These are phyloP conservation scores for Chaetodon trifascialis DNA, from an alignment of 2,113 vertebrate species.

Conservation along the genomic window DNA sequence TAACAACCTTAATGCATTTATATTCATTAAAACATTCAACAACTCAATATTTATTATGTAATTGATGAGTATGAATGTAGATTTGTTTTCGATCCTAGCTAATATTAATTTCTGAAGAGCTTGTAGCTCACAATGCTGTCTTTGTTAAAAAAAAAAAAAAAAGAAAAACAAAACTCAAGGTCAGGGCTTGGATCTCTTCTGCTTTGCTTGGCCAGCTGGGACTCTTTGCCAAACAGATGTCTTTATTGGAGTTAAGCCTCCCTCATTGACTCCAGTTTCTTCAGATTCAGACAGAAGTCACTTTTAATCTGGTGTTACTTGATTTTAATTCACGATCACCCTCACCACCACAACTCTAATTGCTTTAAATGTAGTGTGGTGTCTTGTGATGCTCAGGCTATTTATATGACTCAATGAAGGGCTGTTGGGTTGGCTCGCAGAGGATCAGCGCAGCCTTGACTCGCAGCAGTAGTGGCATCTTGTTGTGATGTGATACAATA, in stretches of 20 bases:
- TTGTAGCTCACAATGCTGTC: constrained; percentile 43
- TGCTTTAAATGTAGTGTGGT: neutral
- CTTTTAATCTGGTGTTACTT: constrained; percentile 12
- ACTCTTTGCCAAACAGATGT: constrained; percentile 64
- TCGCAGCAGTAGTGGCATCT: constrained; percentile 21
- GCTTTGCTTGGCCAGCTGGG: constrained; percentile 53
- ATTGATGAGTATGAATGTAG: neutral
- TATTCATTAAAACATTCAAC: neutral
- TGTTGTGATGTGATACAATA: constrained; percentile 51
- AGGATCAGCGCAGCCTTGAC: constrained; percentile 27
- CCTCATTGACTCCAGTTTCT: constrained; percentile 23
- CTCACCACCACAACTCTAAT: neutral
- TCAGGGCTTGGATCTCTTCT: constrained; percentile 40
- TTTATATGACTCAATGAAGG: neutral
- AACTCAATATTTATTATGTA: neutral
- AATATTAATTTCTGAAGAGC: constrained; percentile 5
- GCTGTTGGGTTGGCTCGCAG: constrained; percentile 6
- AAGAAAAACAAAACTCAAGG: constrained; percentile 21
- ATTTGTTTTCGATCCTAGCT: constrained; percentile 7
- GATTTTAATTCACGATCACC: neutral
- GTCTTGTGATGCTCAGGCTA: neutral
- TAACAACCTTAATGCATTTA: neutral
- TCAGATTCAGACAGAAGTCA: constrained; percentile 19
- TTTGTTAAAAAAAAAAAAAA: constrained; percentile 51
- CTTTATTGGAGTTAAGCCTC: constrained; percentile 39